Conservation (phyloP, 1,140 invertebrate genomes). For the Dinoponera quadriceps region DNA sequence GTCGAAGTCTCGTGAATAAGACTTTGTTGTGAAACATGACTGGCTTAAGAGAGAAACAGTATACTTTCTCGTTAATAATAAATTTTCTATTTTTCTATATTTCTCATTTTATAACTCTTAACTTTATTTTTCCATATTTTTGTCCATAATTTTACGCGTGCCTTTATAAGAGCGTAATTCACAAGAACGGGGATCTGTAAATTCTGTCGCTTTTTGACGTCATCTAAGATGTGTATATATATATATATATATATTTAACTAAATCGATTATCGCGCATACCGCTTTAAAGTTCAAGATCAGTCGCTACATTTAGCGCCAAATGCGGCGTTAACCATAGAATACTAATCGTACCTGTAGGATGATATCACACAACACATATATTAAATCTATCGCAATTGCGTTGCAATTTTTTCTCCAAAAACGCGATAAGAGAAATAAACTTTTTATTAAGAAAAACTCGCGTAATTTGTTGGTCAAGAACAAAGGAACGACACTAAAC, state of each 20-base stretch:
- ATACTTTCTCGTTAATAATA: too few species aligned
- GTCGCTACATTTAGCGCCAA: slow-evolving; percentile 44
- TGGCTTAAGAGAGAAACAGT: too few species aligned
- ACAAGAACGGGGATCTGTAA: slow-evolving; percentile 19
- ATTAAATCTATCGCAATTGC: slow-evolving; percentile 35
- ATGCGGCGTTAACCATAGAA: slow-evolving; percentile 48
- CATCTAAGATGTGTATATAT: slow-evolving; percentile 29
- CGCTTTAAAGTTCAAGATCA: slow-evolving; percentile 52
- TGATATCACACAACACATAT: slow-evolving; percentile 14
- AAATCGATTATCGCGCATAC: slow-evolving; percentile 36
- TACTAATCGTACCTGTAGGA: slow-evolving; percentile 53
- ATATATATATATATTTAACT: background rate
- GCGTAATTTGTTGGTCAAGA: slow-evolving; percentile 32
- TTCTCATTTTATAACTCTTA: slow-evolving; percentile 9
- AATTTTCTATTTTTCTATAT: too few species aligned
- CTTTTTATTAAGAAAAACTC: slow-evolving; percentile 24
- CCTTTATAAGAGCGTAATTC: slow-evolving; percentile 35
- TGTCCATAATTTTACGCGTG: slow-evolving; percentile 16
- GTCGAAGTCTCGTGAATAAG: too few species aligned
- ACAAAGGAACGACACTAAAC: slow-evolving; percentile 8
- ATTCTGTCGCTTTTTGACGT: slow-evolving; percentile 39
- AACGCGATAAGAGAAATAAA: slow-evolving; percentile 29
- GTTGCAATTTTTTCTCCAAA: slow-evolving; percentile 22
- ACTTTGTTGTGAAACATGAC: too few species aligned
- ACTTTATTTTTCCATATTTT: slow-evolving; percentile 4